phyloP scores from a whole-genome alignment of 2,888 invertebrate genomes.

The Campoplex capitator region DNA sequence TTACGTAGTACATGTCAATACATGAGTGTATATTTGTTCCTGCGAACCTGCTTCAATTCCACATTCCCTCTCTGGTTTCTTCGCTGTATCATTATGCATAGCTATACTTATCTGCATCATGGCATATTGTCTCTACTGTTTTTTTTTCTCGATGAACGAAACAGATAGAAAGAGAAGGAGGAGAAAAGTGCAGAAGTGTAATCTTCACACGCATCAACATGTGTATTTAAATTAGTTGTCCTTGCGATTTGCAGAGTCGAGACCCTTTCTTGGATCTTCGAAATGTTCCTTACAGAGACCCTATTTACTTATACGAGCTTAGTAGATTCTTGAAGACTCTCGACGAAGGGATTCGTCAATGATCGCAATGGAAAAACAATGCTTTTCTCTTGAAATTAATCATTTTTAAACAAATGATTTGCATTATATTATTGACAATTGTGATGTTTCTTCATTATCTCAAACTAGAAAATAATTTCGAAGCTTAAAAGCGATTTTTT shows the following conservation, averaged over 20 bases:
- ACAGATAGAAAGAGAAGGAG: background rate
- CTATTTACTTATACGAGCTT: conserved; percentile 10
- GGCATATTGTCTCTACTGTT: conserved; percentile 62
- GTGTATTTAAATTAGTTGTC: conserved; percentile 84
- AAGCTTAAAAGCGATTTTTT: too few species aligned
- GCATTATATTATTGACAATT: too few species aligned
- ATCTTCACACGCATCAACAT: conserved; percentile 84
- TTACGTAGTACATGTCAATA: background rate
- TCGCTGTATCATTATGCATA: conserved; percentile 67
- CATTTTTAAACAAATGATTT: too few species aligned
- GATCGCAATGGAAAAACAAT: too few species aligned
- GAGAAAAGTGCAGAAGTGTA: conserved; percentile 76
- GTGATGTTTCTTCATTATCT: too few species aligned
- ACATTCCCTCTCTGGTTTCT: conserved; percentile 36
- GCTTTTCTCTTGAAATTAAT: too few species aligned
- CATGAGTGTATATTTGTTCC: conserved; percentile 8
- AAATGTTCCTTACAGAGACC: background rate
- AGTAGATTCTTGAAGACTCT: background rate
- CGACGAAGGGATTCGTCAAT: too few species aligned
- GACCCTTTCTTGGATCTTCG: conserved; percentile 20
- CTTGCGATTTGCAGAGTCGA: conserved; percentile 78
- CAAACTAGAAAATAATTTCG: too few species aligned
- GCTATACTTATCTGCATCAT: conserved; percentile 62
- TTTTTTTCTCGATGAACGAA: background rate
- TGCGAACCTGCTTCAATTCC: background rate